A percentile compares a stretch with the other conserved stretches of the same genome.
phyloP scores from a whole-genome alignment of 2,797 vertebrate genomes.

The Mus caroli region DNA sequence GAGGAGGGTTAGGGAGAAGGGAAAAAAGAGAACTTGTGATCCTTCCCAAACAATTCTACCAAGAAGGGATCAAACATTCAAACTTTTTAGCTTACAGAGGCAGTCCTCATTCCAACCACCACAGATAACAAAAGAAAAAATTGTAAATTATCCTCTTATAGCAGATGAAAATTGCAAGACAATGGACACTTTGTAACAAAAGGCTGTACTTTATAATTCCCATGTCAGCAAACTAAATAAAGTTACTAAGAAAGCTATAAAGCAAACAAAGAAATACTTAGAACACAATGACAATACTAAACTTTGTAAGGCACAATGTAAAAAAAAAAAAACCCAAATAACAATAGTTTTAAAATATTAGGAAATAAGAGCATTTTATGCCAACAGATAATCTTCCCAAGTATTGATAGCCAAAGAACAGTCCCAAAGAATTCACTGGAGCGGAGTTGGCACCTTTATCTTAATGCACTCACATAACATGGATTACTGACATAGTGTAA shows the following conservation, averaged over 20 bases:
- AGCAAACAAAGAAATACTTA: neutral
- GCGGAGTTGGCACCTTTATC: slow-evolving; percentile 3
- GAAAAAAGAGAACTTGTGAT: neutral
- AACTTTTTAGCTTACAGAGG: neutral
- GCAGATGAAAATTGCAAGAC: neutral
- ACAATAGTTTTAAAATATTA: slow-evolving; percentile 6
- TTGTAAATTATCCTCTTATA: slow-evolving; percentile 14
- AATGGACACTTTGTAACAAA: slow-evolving; percentile 4
- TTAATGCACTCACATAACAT: neutral
- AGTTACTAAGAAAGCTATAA: neutral
- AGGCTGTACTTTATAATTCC: neutral
- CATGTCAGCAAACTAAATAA: neutral
- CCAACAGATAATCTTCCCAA: slow-evolving; percentile 40
- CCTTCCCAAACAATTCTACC: neutral
- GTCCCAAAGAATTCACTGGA: slow-evolving; percentile 31
- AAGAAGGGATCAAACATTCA: neutral
- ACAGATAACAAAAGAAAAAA: neutral
- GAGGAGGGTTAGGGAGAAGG: rapidly evolving
- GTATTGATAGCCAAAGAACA: slow-evolving; percentile 1
- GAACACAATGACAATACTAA: slow-evolving; percentile 30
- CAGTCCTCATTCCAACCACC: neutral
- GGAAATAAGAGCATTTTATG: slow-evolving; percentile 49
- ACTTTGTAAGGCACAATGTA: neutral
- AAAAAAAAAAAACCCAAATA: neutral
- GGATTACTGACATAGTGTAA: neutral